Evolutionary conservation across 2,888 invertebrate species (phyloP), one percentile per base, ranked within the genome.

Genomic region (Allacma fusca): DNA sequence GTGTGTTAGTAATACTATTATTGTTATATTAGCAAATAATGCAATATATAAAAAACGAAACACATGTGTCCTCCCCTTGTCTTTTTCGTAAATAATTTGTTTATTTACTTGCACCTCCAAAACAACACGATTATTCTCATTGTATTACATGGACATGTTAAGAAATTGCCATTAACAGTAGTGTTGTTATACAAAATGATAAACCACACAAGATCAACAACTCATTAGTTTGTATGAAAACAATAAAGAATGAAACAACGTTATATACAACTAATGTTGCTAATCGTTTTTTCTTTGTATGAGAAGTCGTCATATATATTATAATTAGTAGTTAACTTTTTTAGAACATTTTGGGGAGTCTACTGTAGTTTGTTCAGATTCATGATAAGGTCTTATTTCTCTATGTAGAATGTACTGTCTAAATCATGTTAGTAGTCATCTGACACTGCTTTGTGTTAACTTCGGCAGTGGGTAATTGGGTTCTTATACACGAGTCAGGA

Each of bases 91-190:
- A 50, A 50, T 50, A 50, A 50, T 50, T 50, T 13, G 50, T 65
- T 65, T 28, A 65, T 65, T 65, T 65, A 65, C 65, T 65, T 65
- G 28, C 28, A 26, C 26, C 26, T 28, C 26, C 65, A 62, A 62
- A 24, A 12, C 62, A 21, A 21, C 23, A 24, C 62, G 5, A 29
- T 28, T 65, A 29, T 65, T 65, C 65, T 65, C 26, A 29, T 65
- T 65, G 65, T 29, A 28, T 50, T 50, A 16, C 19, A 16, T 62
- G 13, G 62, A 62, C 19, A 65, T 5, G 19, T 24, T 65, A 65
- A 65, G 19, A 23, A 62, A 62, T 62, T 62, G 24, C n/a, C 62
- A 50, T 50, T 19, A 50, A 9, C 2, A 50, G 50, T 50, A 50
- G 16, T 50, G 50, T 50, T 50, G n/a, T 50, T 50, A 50, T 19